A percentile compares a stretch with the other conserved stretches of the same genome.
Evolutionary conservation across 1,140 invertebrate genomes (phyloP).

Genomic region (Trichomalopsis sarcophagae): DNA sequence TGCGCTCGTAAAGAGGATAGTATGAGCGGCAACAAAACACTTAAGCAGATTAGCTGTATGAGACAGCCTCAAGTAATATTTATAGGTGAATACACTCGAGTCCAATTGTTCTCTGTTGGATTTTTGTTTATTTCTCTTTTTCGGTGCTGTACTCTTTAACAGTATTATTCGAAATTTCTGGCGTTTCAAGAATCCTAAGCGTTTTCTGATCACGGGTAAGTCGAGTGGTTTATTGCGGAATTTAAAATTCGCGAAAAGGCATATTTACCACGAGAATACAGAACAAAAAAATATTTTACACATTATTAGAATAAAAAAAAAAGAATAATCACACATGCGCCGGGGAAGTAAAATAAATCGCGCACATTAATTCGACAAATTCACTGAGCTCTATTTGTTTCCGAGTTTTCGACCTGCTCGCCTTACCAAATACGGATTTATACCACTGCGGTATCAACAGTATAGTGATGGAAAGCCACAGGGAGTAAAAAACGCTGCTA

Average conservation of each 20-base stretch:
- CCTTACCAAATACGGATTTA: background rate
- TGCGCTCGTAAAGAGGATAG: too few species aligned
- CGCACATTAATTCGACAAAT: background rate
- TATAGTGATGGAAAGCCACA: background rate
- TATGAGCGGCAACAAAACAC: background rate
- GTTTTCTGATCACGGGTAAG: background rate
- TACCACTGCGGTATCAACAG: background rate
- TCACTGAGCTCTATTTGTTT: background rate
- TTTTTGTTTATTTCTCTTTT: too few species aligned
- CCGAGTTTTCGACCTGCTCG: too few species aligned
- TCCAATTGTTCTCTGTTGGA: too few species aligned
- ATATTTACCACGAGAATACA: conserved; percentile 9
- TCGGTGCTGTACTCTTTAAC: background rate
- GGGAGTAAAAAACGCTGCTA: background rate
- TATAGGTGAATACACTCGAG: background rate
- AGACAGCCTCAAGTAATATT: background rate
- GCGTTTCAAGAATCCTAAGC: conserved; percentile 10
- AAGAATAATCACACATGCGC: too few species aligned
- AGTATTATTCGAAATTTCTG: conserved; percentile 25
- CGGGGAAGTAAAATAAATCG: background rate
- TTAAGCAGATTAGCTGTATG: conserved; percentile 31
- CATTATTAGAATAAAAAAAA: too few species aligned
- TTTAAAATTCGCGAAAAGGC: background rate
- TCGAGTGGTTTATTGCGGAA: conserved; percentile 8
- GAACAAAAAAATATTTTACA: too few species aligned